These are phyloP conservation scores for Cantharis lateralis DNA, from an alignment of 2,888 invertebrate genomes.

Conservation along the genomic window DNA sequence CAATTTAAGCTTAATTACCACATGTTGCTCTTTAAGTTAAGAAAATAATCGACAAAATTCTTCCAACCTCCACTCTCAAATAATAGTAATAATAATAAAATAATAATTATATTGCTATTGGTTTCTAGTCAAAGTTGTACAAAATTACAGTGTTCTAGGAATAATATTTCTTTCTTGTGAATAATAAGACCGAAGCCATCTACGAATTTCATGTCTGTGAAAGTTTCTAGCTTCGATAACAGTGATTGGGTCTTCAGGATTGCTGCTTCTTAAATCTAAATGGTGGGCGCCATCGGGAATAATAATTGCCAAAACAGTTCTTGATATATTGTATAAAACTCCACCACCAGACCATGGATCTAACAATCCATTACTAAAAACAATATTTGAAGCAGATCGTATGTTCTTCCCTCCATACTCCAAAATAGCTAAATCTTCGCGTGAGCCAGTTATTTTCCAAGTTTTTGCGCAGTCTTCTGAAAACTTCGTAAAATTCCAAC, in stretches of 20 bases:
- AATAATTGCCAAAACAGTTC: slow-evolving; percentile 68
- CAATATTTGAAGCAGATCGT: slow-evolving; percentile 69
- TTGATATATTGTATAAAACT: slow-evolving; percentile 70
- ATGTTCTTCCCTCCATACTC: slow-evolving; percentile 83
- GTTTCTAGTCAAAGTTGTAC: no score
- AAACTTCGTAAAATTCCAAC: slow-evolving; percentile 75
- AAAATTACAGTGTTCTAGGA: not conserved
- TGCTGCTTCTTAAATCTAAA: slow-evolving; percentile 73
- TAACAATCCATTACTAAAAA: slow-evolving; percentile 82
- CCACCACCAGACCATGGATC: slow-evolving; percentile 92
- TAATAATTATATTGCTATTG: no score
- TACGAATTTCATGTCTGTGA: slow-evolving; percentile 65
- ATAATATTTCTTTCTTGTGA: slow-evolving; percentile 9
- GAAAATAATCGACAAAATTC: no score
- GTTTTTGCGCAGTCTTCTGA: slow-evolving; percentile 70
- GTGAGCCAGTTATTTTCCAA: slow-evolving; percentile 70
- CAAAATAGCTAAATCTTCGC: slow-evolving; percentile 64
- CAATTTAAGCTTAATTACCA: no score
- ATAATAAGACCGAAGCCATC: slow-evolving; percentile 59
- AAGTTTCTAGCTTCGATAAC: slow-evolving; percentile 66
- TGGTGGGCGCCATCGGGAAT: slow-evolving; percentile 88
- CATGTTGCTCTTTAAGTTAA: no score
- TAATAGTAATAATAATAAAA: no score
- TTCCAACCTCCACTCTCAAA: no score
- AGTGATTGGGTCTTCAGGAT: slow-evolving; percentile 68